Percentiles rank a stretch among this genome's conserved stretches.
Evolutionary conservation across 2,797 vertebrate species (phyloP).

Genomic region (Poeciliopsis gracilis): DNA sequence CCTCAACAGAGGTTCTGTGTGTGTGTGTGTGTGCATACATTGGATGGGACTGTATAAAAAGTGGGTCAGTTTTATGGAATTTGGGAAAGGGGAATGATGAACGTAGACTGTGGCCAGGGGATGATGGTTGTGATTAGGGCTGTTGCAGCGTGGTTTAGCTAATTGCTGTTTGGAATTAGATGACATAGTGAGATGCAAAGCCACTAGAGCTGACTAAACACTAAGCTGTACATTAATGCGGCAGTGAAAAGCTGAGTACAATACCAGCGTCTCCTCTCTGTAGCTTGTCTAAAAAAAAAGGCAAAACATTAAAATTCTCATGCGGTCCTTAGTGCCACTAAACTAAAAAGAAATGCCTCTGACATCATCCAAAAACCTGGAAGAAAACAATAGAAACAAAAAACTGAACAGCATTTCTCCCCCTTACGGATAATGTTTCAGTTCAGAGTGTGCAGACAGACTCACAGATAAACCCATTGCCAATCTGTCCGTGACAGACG

Average conservation of each 20-base stretch:
- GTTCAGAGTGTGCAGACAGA: neutral
- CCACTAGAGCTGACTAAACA: slow-evolving; percentile 36
- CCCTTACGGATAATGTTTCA: neutral
- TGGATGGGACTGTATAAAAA: slow-evolving; percentile 29
- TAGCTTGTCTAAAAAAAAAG: neutral
- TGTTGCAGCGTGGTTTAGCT: slow-evolving; percentile 57
- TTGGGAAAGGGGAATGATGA: slow-evolving; percentile 58
- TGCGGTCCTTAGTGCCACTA: neutral
- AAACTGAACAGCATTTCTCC: neutral
- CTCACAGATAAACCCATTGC: neutral
- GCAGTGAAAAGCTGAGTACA: neutral
- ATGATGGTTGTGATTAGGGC: slow-evolving; percentile 64
- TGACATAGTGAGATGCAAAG: slow-evolving; percentile 48
- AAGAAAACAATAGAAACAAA: neutral
- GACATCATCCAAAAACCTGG: neutral
- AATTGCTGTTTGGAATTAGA: slow-evolving; percentile 68
- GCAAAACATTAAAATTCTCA: neutral
- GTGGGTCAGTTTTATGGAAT: slow-evolving; percentile 62
- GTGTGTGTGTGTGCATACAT: neutral
- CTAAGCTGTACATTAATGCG: slow-evolving; percentile 19
- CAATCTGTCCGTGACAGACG: neutral
- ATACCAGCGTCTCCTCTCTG: neutral
- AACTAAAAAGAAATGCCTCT: neutral
- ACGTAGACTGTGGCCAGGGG: slow-evolving; percentile 46
- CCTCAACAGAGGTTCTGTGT: slow-evolving; percentile 22